Evolutionary conservation across 2,888 invertebrate genomes (phyloP).

Genomic region (Campopleginae sp.): DNA sequence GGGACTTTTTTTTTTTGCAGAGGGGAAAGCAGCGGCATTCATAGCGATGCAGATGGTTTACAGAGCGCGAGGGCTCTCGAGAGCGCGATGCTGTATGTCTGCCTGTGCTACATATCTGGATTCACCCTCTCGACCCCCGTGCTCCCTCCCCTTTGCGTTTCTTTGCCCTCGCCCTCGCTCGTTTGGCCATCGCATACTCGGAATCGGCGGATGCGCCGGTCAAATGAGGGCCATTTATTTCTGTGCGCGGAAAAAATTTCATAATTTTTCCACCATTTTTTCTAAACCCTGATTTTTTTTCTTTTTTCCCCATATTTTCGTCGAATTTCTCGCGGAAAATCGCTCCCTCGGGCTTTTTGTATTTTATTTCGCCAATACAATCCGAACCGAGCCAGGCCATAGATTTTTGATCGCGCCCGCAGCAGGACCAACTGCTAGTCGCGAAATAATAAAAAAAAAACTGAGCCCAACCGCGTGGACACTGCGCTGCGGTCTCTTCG

Average conservation of each 20-base stretch:
- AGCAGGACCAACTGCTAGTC: not conserved
- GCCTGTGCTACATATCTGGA: conserved; percentile 51
- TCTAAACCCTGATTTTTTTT: not conserved
- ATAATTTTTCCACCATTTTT: not conserved
- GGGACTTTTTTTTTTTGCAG: conserved; percentile 70
- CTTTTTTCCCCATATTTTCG: not conserved
- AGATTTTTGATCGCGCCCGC: not conserved
- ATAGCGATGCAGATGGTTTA: conserved; percentile 84
- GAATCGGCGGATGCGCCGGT: conserved; percentile 32
- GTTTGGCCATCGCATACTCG: not conserved
- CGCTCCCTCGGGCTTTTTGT: not conserved
- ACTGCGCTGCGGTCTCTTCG: conserved; percentile 53
- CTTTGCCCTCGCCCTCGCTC: not conserved
- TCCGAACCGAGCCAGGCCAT: too few relatives aligned
- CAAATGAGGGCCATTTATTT: conserved; percentile 38
- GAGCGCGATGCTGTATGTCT: conserved; percentile 48
- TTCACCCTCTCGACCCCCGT: conserved; percentile 5
- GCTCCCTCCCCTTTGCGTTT: not conserved
- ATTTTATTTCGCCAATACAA: not conserved
- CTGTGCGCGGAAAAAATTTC: not conserved
- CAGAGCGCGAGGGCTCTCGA: conserved; percentile 72
- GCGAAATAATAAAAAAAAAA: not conserved
- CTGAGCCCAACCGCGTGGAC: conserved; percentile 20
- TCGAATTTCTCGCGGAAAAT: not conserved
- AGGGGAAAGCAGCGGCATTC: conserved; percentile 80